Evolutionary conservation across 2,888 invertebrate species (phyloP).

Genomic region (Brenthis ino): DNA sequence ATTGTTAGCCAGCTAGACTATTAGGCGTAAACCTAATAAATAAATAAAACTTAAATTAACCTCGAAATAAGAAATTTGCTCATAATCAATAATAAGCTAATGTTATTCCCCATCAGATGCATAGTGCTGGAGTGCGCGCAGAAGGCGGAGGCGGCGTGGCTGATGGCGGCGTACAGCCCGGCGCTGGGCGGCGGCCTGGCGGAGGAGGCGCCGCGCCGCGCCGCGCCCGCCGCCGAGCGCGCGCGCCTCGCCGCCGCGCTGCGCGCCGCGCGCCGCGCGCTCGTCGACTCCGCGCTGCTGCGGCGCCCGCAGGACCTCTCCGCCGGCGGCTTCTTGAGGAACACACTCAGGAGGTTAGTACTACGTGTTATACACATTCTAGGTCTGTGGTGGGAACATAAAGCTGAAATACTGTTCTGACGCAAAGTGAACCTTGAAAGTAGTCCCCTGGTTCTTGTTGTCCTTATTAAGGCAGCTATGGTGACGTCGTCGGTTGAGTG

Average conservation of each 20-base stretch:
- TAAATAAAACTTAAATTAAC: neutral
- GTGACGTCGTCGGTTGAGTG: too few species aligned
- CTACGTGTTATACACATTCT: too few species aligned
- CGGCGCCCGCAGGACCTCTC: constrained; percentile 90
- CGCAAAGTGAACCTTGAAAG: too few species aligned
- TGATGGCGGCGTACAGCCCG: constrained; percentile 96
- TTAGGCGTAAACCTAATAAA: neutral
- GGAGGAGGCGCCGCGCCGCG: constrained; percentile 82
- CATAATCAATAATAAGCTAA: too few species aligned
- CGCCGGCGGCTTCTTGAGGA: constrained; percentile 92
- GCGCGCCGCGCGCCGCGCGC: constrained; percentile 89
- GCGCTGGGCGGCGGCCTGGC: constrained; percentile 91
- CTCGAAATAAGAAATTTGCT: too few species aligned
- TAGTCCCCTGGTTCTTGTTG: too few species aligned
- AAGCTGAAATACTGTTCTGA: too few species aligned
- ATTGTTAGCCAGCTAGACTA: too few species aligned
- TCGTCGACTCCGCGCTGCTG: constrained; percentile 92
- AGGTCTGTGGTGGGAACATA: too few species aligned
- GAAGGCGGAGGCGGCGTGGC: constrained; percentile 94
- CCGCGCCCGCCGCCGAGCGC: constrained; percentile 93
- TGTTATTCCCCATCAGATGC: constrained; percentile 81
- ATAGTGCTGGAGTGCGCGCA: constrained; percentile 96
- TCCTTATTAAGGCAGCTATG: too few species aligned
- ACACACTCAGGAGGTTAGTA: constrained; percentile 88
- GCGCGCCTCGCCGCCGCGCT: constrained; percentile 93